Conservation (phyloP, 2,797 vertebrate species). For the Pitangus sulphuratus region DNA sequence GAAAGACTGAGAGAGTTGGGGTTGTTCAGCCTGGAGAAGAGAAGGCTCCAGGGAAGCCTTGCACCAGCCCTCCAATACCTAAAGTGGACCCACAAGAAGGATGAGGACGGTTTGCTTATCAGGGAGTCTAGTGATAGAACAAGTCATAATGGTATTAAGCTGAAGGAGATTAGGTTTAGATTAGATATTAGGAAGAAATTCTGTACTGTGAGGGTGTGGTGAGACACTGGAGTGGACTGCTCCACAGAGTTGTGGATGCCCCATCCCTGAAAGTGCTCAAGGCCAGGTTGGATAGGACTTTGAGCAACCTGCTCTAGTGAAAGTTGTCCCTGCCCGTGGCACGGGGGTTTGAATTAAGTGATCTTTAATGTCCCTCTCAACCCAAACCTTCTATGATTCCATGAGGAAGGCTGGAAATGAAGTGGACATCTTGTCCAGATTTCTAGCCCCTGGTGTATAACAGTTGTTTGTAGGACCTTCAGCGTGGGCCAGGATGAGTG, state of each 20-base stretch:
- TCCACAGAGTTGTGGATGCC: not conserved
- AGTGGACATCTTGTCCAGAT: not conserved
- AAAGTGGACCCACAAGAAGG: not conserved
- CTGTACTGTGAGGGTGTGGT: not conserved
- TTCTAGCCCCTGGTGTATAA: not conserved
- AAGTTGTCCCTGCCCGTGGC: not conserved
- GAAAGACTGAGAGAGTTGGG: not conserved
- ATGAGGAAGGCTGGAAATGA: not conserved
- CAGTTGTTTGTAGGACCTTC: not conserved
- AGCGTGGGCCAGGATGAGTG: fast-evolving
- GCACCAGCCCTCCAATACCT: not conserved
- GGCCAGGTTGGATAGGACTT: not conserved
- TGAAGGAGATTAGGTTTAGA: not conserved
- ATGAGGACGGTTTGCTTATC: not conserved
- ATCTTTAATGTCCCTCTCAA: not conserved
- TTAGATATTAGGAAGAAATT: not conserved
- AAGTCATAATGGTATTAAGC: not conserved
- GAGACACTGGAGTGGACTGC: not conserved
- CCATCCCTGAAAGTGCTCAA: not conserved
- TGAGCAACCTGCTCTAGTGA: not conserved
- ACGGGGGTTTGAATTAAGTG: not conserved
- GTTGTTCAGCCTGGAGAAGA: not conserved
- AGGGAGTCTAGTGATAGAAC: not conserved
- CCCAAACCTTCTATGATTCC: not conserved
- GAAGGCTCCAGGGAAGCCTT: not conserved